phyloP scores from a whole-genome alignment of 2,888 invertebrate species.

The Pocota personata region DNA sequence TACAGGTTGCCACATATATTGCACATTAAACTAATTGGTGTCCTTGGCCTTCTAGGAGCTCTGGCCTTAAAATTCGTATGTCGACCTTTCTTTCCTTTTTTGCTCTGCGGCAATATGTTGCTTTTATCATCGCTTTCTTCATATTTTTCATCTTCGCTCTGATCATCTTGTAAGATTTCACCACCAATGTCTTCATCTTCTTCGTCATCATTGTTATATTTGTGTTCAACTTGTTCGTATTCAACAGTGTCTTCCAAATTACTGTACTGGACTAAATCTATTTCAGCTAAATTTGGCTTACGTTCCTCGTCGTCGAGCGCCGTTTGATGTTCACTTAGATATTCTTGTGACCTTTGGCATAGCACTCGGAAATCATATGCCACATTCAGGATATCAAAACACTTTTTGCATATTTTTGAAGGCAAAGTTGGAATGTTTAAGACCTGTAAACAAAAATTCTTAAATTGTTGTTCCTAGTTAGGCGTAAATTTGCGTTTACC shows the following conservation, averaged over 20 bases:
- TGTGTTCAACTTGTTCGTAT: background rate
- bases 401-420: constrained; percentile 77
- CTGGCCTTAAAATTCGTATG: background rate
- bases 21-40: constrained; percentile 76
- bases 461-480: background rate
- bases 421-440: constrained; percentile 74
- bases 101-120: background rate
- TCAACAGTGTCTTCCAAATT: constrained; percentile 12
- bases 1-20: constrained; percentile 80
- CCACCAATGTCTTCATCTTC: background rate
- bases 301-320: background rate
- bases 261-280: background rate
- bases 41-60: constrained; percentile 10
- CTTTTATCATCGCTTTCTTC: background rate
- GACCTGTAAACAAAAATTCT: constrained; percentile 33
- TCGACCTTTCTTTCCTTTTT: background rate
- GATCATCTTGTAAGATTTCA: background rate
- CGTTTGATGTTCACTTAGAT: constrained; percentile 66
- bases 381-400: constrained; percentile 78
- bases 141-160: background rate
- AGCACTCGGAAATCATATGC: constrained; percentile 80
- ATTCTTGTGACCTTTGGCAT: constrained; percentile 80
- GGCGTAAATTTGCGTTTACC: background rate
- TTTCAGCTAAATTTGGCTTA: constrained; percentile 1
- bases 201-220: background rate